These are phyloP conservation scores for Hippolais icterina DNA, from an alignment of 2,113 vertebrate genomes.

Conservation along the genomic window DNA sequence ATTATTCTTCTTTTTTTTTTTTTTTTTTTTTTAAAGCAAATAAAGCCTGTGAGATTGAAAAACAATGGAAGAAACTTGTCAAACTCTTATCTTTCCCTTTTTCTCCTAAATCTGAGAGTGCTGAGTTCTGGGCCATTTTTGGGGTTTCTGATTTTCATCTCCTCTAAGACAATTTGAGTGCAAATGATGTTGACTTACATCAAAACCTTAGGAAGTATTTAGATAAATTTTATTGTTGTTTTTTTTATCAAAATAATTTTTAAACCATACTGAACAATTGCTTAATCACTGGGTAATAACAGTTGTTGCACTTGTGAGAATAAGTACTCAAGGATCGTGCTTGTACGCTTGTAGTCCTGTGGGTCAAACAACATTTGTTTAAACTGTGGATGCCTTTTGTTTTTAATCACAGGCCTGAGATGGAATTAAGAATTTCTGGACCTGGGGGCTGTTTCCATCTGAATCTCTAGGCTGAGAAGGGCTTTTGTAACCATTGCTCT, in stretches of 20 bases:
- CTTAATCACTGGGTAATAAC: not conserved
- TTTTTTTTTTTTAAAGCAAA: not conserved
- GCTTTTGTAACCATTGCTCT: not conserved
- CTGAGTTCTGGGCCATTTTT: not conserved
- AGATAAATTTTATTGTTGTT: not conserved
- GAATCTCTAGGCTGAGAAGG: not conserved
- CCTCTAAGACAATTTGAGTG: not conserved
- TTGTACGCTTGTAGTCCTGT: fast-evolving
- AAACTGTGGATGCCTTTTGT: not conserved
- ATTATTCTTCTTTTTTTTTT: not conserved
- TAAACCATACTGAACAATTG: not conserved
- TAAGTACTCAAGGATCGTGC: not conserved
- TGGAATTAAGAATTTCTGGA: not conserved
- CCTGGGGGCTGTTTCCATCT: not conserved
- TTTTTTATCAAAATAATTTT: not conserved
- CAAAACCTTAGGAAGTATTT: not conserved
- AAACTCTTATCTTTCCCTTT: not conserved
- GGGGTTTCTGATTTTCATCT: not conserved
- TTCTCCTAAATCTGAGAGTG: not conserved
- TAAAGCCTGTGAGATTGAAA: not conserved
- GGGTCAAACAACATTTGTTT: not conserved
- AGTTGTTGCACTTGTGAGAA: not conserved
- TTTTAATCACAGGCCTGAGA: not conserved
- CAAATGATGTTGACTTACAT: not conserved
- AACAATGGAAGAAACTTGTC: not conserved